Evolutionary conservation across 2,888 invertebrate species (phyloP).

Genomic region (Athrips mouffetella): DNA sequence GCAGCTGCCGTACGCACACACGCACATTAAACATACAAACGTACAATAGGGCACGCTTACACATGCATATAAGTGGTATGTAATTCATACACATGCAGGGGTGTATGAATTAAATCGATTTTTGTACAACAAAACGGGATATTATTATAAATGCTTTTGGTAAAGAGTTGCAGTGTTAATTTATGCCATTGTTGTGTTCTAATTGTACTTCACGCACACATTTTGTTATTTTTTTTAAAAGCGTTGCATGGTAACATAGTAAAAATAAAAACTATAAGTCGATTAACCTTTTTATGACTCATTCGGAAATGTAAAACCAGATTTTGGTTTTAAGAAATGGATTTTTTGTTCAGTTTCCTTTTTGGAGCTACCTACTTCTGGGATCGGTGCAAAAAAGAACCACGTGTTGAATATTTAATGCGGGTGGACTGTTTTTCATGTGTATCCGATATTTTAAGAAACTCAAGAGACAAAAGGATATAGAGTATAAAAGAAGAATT

Average conservation of each 20-base stretch:
- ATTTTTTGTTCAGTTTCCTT: not conserved
- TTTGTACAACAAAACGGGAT: constrained; percentile 19
- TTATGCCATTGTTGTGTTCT: constrained; percentile 1
- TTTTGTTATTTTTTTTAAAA: too few relatives aligned
- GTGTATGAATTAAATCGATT: constrained; percentile 32
- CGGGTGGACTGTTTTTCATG: constrained; percentile 2
- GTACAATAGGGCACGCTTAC: constrained; percentile 21
- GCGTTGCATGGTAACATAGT: too few relatives aligned
- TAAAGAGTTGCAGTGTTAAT: constrained; percentile 7
- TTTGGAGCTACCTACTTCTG: not conserved
- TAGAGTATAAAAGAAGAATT: not conserved
- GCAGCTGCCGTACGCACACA: constrained; percentile 68
- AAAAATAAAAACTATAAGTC: not conserved
- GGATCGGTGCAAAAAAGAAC: not conserved
- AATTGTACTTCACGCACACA: not conserved
- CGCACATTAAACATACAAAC: constrained; percentile 28
- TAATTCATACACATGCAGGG: constrained; percentile 27
- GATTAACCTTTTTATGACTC: not conserved
- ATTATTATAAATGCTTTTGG: not conserved
- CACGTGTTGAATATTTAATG: not conserved
- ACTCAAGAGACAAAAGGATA: not conserved
- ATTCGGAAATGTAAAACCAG: not conserved
- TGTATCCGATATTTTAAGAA: not conserved
- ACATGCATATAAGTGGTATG: constrained; percentile 23
- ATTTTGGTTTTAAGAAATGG: not conserved